These are phyloP conservation scores for Pandemis corylana DNA, from an alignment of 2,888 invertebrate species.

Conservation along the genomic window DNA sequence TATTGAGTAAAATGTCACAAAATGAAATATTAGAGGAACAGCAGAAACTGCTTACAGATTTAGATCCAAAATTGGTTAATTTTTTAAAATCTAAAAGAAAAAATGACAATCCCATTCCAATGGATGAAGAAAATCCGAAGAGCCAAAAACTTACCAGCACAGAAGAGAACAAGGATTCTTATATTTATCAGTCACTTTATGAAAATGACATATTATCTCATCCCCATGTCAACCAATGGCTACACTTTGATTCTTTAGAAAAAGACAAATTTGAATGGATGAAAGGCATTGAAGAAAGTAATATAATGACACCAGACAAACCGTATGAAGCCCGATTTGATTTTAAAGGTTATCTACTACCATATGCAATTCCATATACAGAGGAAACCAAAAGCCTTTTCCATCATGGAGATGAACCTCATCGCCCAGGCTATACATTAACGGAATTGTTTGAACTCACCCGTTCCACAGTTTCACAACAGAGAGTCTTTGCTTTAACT, in stretches of 20 bases:
- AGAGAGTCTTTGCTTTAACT: conserved; percentile 91
- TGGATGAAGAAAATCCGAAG: conserved; percentile 40
- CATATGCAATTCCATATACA: conserved; percentile 86
- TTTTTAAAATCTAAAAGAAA: conserved; percentile 84
- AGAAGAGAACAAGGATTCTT: conserved; percentile 62
- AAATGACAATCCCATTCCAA: conserved; percentile 39
- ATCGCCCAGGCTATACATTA: conserved; percentile 95
- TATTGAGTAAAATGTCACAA: conserved; percentile 88
- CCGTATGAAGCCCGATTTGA: conserved; percentile 93
- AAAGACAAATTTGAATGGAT: conserved; percentile 96
- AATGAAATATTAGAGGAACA: conserved; percentile 91
- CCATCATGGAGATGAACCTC: conserved; percentile 97
- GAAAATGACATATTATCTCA: conserved; percentile 86
- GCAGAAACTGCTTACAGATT: conserved; percentile 85
- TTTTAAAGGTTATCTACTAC: conserved; percentile 91
- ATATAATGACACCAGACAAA: conserved; percentile 82
- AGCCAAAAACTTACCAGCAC: conserved; percentile 30
- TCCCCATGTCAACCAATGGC: conserved; percentile 88
- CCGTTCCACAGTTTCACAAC: conserved; percentile 91
- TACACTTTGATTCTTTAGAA: conserved; percentile 95
- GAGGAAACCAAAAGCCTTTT: conserved; percentile 88
- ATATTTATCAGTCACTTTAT: conserved; percentile 64
- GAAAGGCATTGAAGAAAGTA: conserved; percentile 86
- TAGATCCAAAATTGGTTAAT: conserved; percentile 88
- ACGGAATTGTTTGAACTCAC: conserved; percentile 94